These are phyloP conservation scores for Ispidina picta DNA, from an alignment of 2,797 vertebrate genomes.

Conservation along the genomic window DNA sequence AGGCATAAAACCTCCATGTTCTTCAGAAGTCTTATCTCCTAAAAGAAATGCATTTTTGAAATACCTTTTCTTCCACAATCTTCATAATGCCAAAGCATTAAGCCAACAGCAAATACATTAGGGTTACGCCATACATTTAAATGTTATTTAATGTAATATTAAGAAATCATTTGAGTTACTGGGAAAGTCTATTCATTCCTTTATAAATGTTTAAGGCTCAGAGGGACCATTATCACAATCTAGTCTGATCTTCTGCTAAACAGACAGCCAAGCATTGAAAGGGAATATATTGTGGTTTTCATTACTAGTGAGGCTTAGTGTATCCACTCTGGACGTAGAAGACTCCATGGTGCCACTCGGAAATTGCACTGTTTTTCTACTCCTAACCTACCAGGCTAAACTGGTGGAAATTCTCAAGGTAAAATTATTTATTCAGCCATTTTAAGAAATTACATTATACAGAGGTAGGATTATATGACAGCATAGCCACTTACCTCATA, in stretches of 20 bases:
- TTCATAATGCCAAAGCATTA: not conserved
- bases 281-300: not conserved
- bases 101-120: not conserved
- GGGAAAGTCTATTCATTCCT: conserved; percentile 1
- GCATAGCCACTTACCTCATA: not conserved
- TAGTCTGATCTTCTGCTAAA: not conserved
- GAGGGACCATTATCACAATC: not conserved
- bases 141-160: not conserved
- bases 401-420: not conserved
- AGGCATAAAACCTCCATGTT: not conserved
- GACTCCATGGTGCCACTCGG: not conserved
- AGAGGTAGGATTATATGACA: not conserved
- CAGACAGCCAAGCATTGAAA: not conserved
- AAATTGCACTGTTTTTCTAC: not conserved
- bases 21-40: not conserved
- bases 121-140: not conserved
- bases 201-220: conserved; percentile 13
- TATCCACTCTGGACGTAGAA: not conserved
- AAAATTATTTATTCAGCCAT: not conserved
- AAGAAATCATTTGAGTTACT: conserved; percentile 10
- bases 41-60: not conserved
- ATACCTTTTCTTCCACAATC: not conserved
- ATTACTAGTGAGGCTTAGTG: not conserved
- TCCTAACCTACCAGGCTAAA: not conserved
- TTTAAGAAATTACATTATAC: not conserved